phyloP scores from a whole-genome alignment of 2,888 invertebrate genomes.

The Thalpophila matura region DNA sequence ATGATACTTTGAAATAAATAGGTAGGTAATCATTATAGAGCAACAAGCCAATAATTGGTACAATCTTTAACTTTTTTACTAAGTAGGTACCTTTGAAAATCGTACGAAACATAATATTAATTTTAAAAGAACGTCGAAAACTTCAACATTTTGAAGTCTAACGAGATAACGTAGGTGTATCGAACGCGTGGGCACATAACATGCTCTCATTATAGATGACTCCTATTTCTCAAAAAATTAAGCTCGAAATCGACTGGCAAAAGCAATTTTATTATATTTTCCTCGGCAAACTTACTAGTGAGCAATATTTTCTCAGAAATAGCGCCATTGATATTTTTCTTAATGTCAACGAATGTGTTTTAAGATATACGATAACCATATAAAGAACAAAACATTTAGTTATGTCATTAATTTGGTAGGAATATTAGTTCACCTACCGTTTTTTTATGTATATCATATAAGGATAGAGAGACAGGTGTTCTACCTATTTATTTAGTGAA shows the following conservation, averaged over 20 bases:
- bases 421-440: conserved; percentile 17
- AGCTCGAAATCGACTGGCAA: conserved; percentile 24
- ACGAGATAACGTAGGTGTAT: conserved; percentile 35
- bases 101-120: background rate
- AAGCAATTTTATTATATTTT: conserved; percentile 16
- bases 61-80: background rate
- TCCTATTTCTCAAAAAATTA: background rate
- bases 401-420: conserved; percentile 11
- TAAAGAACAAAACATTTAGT: conserved; percentile 19
- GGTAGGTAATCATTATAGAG: background rate
- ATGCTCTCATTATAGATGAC: background rate
- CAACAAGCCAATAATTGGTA: too few relatives aligned
- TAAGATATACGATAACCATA: conserved; percentile 43
- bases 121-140: conserved; percentile 15
- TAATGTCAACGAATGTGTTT: conserved; percentile 31
- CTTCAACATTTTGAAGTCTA: conserved; percentile 14
- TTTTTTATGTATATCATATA: conserved; percentile 3
- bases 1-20: background rate
- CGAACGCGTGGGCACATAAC: conserved; percentile 36
- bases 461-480: background rate
- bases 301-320: conserved; percentile 50
- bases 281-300: conserved; percentile 17
- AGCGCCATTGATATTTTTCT: conserved; percentile 27
- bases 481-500: too few relatives aligned
- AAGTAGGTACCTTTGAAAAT: background rate